Evolutionary conservation across 2,113 vertebrate genomes (phyloP).

Genomic region (Nothoprocta pentlandii): DNA sequence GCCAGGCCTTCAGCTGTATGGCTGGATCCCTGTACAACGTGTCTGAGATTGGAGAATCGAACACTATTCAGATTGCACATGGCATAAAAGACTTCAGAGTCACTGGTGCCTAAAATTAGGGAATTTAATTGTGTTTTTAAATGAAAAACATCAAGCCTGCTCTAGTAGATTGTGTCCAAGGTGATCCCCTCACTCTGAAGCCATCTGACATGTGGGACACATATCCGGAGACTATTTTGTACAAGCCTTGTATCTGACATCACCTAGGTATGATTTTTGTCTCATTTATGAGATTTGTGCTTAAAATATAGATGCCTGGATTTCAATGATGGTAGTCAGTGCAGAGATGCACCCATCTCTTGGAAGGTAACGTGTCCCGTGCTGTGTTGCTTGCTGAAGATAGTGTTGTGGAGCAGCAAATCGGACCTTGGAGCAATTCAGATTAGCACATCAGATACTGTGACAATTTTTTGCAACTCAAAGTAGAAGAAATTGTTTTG

Average conservation of each 20-base stretch:
- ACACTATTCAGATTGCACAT: not conserved
- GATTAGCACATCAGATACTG: not conserved
- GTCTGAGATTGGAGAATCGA: not conserved
- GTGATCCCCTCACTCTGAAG: not conserved
- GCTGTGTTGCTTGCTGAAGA: not conserved
- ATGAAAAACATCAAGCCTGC: not conserved
- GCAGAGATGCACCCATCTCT: not conserved
- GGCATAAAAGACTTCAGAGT: not conserved
- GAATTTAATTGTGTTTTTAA: not conserved
- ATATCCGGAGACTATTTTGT: not conserved
- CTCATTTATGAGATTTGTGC: too few species aligned
- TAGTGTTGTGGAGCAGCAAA: not conserved
- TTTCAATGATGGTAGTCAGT: not conserved
- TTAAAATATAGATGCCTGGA: not conserved
- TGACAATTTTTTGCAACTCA: not conserved
- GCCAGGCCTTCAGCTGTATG: not conserved
- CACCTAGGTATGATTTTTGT: not conserved
- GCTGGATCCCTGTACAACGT: not conserved
- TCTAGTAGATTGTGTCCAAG: not conserved
- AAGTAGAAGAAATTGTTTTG: not conserved
- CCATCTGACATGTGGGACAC: not conserved
- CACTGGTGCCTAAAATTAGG: not conserved
- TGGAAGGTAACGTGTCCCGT: not conserved
- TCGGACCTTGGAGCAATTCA: not conserved
- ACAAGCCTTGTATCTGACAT: not conserved